Evolutionary conservation across 2,888 invertebrate genomes (phyloP).

Genomic region (Lepidochitona cinerea): DNA sequence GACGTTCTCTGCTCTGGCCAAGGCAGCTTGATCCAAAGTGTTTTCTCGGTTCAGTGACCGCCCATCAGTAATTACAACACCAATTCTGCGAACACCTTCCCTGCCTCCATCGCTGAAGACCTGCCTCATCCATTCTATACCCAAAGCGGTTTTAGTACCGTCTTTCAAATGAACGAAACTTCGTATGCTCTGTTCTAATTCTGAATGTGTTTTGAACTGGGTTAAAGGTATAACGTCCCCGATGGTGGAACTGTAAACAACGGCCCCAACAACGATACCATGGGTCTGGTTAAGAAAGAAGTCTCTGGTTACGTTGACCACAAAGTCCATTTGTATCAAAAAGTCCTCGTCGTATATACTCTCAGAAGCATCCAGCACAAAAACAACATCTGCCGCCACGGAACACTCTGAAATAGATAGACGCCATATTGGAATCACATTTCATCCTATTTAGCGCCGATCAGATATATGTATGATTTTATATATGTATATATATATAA

Average conservation of each 20-base stretch:
- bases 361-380: background rate
- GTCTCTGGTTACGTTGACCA: background rate
- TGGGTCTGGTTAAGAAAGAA: background rate
- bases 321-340: background rate
- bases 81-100: slow-evolving; percentile 25
- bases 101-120: slow-evolving; percentile 21
- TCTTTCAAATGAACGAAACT: background rate
- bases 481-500: no score
- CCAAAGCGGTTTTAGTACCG: background rate
- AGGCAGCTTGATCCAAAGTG: slow-evolving; percentile 26
- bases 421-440: no score
- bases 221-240: background rate
- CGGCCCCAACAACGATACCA: background rate
- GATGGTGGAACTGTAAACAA: background rate
- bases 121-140: background rate
- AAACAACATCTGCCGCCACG: slow-evolving; percentile 10
- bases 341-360: background rate
- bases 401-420: slow-evolving; percentile 28
- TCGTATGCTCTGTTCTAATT: background rate
- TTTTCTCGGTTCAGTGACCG: slow-evolving; percentile 28
- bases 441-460: no score
- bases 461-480: no score
- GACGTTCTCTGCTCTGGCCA: slow-evolving; percentile 27
- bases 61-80: slow-evolving; percentile 43
- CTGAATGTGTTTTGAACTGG: background rate